A percentile compares a stretch with the other conserved stretches of the same genome.
Conservation (phyloP, 2,888 invertebrate species). For the Taphrorychus bicolor region DNA sequence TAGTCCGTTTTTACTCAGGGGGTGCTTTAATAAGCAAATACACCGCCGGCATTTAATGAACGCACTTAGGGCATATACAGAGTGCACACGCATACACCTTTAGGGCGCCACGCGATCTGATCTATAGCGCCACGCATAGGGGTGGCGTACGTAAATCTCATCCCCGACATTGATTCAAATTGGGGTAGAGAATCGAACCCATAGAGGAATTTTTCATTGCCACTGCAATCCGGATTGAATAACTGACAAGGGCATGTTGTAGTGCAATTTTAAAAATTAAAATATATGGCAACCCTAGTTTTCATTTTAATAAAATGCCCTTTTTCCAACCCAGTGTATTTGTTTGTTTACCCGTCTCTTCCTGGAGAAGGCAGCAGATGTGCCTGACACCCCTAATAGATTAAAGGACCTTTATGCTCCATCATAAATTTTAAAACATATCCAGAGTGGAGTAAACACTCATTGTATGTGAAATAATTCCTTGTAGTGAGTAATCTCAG, state of each 20-base stretch:
- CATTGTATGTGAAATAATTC: too few relatives aligned
- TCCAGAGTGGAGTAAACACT: too few relatives aligned
- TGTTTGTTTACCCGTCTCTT: not conserved
- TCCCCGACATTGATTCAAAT: slow-evolving; percentile 34
- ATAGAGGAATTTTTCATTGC: not conserved
- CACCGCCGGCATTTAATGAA: slow-evolving; percentile 59
- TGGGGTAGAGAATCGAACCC: not conserved
- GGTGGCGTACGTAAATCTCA: slow-evolving; percentile 31
- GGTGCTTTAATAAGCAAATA: slow-evolving; percentile 57
- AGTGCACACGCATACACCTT: slow-evolving; percentile 46
- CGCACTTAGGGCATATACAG: slow-evolving; percentile 53
- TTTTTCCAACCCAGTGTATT: not conserved
- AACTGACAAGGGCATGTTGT: not conserved
- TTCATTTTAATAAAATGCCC: not conserved
- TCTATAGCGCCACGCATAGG: slow-evolving; percentile 43
- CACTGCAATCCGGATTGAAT: not conserved
- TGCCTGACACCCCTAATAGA: not conserved
- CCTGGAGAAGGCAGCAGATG: not conserved
- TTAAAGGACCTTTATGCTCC: not conserved
- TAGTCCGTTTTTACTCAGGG: slow-evolving; percentile 50
- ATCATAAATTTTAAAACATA: not conserved
- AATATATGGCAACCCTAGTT: not conserved
- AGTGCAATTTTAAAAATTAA: not conserved
- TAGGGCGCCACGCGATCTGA: slow-evolving; percentile 36
- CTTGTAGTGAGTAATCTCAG: too few relatives aligned